Evolutionary conservation across 2,797 vertebrate species (phyloP).

Genomic region (Mastacembelus armatus): DNA sequence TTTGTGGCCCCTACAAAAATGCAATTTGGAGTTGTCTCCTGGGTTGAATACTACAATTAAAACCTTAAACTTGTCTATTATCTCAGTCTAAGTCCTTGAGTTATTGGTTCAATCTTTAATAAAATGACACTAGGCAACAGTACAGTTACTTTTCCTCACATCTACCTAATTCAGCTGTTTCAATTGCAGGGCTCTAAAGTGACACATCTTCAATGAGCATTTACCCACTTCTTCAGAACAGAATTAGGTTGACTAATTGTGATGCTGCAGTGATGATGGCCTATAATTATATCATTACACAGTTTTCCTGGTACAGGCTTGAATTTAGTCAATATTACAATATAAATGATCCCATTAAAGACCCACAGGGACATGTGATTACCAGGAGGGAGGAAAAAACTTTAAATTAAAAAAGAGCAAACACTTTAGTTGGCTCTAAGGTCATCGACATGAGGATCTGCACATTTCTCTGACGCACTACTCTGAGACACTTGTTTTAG

Average conservation of each 20-base stretch:
- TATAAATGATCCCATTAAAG: slow-evolving; percentile 4
- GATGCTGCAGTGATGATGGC: neutral
- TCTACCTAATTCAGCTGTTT: too few relatives aligned
- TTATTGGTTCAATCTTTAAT: neutral
- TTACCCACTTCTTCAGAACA: slow-evolving; percentile 11
- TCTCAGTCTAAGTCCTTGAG: neutral
- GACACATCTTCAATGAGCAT: slow-evolving; percentile 18
- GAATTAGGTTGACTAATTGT: slow-evolving; percentile 9
- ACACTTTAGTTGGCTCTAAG: neutral
- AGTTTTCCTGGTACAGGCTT: neutral
- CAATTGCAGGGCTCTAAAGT: too few relatives aligned
- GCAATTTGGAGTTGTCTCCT: too few relatives aligned
- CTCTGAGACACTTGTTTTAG: neutral
- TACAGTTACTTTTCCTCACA: neutral
- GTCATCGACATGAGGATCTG: neutral
- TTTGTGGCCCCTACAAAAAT: too few relatives aligned
- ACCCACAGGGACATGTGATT: neutral
- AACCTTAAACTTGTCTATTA: neutral
- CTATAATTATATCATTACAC: slow-evolving; percentile 6
- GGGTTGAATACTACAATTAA: too few relatives aligned
- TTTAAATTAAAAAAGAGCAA: slow-evolving; percentile 1
- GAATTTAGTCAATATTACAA: neutral
- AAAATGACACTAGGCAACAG: neutral
- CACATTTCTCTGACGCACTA: neutral
- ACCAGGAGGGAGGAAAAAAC: neutral